Base-by-base conservation (phyloP, 2,888 invertebrate genomes). In the Tubulanus polymorphus region DNA sequence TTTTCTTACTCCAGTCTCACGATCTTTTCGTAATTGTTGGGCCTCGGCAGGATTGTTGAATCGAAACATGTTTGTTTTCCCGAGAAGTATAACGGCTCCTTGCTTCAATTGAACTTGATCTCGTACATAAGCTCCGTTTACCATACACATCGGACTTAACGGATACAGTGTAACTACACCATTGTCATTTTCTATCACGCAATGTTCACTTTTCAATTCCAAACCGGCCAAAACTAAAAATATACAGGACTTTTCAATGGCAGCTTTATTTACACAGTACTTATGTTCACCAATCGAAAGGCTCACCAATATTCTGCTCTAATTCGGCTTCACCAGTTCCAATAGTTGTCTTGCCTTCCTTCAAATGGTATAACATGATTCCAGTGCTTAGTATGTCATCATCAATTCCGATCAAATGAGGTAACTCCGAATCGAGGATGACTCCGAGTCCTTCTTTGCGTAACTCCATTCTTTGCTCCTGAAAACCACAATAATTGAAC, bases 381-480 rank as follows among this genome's bases (percentile, higher is more conserved):
- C 93, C 93, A 0, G 93, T 93, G 56, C 89, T 91, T 47, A 91
- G 84, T 47, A 90, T 81, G 78, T 93, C 91, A 71, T 93, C 93
- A 71, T 93, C 93, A 63, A 93, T 92, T 30, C 91, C 91, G 51
- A 93, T 89, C 3, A 94, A 84, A 81, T 94, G 93, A 0, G 93
- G 93, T 84, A 90, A 87, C 73, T 92, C 91, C 0, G 92, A 92
- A 53, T 74, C 72, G 3, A 74, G 66, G 51, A 71, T 60, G n/a
- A 73, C 68, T 0, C 93, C 93, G 0, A 89, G 85, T 0, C 75
- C 75, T 55, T 91, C 89, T 80, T 92, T 93, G 41, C 93, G 82
- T 55, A 93, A 80, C 0, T 91, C 93, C 28, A 93, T 91, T 73
- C 89, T 87, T 79, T 93, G 91, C 73, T 93, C 93, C 73, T 91